Evolutionary conservation across 2,888 invertebrate species (phyloP), one percentile per base, ranked within the genome.

Genomic region (Julus scandinavius): DNA sequence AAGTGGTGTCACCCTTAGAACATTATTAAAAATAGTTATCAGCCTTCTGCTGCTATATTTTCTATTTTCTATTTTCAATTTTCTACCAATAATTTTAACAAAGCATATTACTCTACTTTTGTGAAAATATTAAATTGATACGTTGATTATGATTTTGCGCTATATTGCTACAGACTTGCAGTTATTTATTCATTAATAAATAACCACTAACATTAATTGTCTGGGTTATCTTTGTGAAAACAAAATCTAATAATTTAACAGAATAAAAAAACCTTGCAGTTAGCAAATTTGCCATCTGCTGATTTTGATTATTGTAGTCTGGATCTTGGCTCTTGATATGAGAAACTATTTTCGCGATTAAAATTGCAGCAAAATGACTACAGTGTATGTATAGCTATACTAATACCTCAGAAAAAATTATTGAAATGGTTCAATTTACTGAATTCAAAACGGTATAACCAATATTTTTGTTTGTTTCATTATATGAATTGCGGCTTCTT

Each of bases 391-490:
- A 80, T 80, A 38, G 29, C 20, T 5, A n/a, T 72, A 80, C 29
- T 20, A 29, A 72, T 29, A 54, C 54, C 5, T 54, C 17, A 54
- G 4, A 80, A 6, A 45, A 13, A 80, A 80, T 38, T 38, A 80
- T 80, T 72, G 29, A 38, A 11, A 80, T 80, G 29, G 29, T 72
- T 80, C 29, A 6, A 3, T 80, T 80, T 38, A 80, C 38, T 80
- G 13, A 80, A 80, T 38, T 80, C 80, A 80, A 80, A 80, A 80
- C 38, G 29, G 29, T 20, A 20, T 6, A 20, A 20, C 20, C 80
- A n/a, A n/a, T 80, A 80, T 80, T 80, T 80, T 80, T 80, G 38
- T 80, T 80, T 80, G n/a, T 54, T 54, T 54, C 80, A 2, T 80
- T 38, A 13, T 29, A 38, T 15, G 80, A 80, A 80, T 38, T 7